Evolutionary conservation across 2,888 invertebrate species (phyloP).

Genomic region (Tipula vernalis): DNA sequence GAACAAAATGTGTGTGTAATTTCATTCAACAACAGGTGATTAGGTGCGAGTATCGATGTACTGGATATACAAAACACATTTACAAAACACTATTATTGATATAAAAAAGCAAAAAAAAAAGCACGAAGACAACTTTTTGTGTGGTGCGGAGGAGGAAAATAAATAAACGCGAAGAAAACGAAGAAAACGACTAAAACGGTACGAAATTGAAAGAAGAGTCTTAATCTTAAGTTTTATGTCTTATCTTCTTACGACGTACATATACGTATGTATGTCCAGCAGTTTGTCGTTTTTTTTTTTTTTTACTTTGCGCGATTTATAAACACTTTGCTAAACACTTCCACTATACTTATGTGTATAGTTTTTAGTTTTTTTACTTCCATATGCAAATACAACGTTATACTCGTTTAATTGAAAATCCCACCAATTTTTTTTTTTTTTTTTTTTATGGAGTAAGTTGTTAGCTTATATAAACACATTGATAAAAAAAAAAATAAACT

Average conservation of each 20-base stretch:
- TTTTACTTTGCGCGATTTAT: not conserved
- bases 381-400: not conserved
- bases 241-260: not conserved
- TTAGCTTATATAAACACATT: not conserved
- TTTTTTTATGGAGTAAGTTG: not conserved
- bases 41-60: not conserved
- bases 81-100: not conserved
- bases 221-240: not conserved
- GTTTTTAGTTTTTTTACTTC: not conserved
- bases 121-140: not conserved
- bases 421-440: not conserved
- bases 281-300: not conserved
- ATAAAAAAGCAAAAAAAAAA: not conserved
- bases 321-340: not conserved
- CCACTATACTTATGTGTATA: not conserved
- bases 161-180: not conserved
- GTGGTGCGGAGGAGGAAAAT: not conserved
- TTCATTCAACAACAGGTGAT: not conserved
- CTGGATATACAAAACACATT: not conserved
- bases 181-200: not conserved
- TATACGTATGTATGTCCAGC: not conserved
- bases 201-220: not conserved
- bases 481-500: not conserved
- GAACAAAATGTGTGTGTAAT: not conserved
- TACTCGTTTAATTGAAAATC: not conserved